phyloP scores from a whole-genome alignment of 2,888 invertebrate species.

The Lydus trimaculatus region DNA sequence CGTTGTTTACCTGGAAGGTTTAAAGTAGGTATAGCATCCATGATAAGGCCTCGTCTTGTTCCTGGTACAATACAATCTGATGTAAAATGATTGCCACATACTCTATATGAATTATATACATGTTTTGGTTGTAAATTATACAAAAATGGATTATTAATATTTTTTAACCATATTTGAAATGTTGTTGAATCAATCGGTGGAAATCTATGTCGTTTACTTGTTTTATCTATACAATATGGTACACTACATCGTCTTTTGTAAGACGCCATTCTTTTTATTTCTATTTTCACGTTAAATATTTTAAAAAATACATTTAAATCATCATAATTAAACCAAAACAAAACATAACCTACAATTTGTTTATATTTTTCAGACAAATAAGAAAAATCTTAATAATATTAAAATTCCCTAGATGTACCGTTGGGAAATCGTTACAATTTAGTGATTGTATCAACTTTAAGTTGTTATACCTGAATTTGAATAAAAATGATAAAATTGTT shows the following conservation, averaged over 20 bases:
- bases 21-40: not conserved
- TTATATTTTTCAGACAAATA: not conserved
- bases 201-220: not conserved
- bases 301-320: not conserved
- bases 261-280: not conserved
- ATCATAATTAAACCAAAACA: not conserved
- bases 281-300: no score
- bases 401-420: not conserved
- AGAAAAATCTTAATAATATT: not conserved
- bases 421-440: not conserved
- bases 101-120: not conserved
- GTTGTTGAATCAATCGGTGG: not conserved
- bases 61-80: not conserved
- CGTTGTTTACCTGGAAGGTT: not conserved
- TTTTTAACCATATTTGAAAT: not conserved
- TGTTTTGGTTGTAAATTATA: not conserved
- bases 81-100: not conserved
- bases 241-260: not conserved
- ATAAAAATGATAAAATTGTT: no score
- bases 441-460: not conserved
- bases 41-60: not conserved
- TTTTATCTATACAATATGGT: not conserved
- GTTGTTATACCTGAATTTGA: not conserved
- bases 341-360: not conserved
- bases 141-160: not conserved